These are phyloP conservation scores for Gopherus evgoodei DNA, from an alignment of 2,113 vertebrate genomes.

Conservation along the genomic window DNA sequence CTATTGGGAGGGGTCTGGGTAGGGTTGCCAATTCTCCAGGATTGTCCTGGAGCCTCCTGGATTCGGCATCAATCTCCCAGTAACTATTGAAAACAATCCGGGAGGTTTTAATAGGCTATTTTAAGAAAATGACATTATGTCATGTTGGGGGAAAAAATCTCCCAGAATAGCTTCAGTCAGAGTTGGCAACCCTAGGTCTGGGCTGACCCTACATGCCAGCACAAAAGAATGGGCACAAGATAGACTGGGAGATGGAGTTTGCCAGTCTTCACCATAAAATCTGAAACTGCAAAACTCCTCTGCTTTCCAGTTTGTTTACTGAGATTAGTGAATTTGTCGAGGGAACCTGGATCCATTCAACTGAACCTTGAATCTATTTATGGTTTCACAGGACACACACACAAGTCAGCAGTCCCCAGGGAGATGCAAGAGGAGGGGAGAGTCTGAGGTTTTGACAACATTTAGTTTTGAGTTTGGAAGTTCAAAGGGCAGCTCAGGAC, in stretches of 20 bases:
- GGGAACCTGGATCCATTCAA: background rate
- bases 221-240: background rate
- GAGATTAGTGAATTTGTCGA: background rate
- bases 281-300: background rate
- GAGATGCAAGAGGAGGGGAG: background rate
- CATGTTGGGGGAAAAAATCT: too few relatives aligned
- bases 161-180: too few relatives aligned
- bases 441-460: background rate
- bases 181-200: too few relatives aligned
- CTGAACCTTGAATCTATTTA: background rate
- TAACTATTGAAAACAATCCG: too few relatives aligned
- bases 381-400: background rate
- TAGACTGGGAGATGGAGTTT: background rate
- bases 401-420: background rate
- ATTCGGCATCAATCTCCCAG: too few relatives aligned
- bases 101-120: too few relatives aligned
- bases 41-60: too few relatives aligned
- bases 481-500: background rate
- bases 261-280: background rate
- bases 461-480: background rate
- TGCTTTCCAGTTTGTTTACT: background rate
- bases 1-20: background rate
- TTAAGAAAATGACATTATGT: too few relatives aligned
- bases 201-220: too few relatives aligned
- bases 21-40: too few relatives aligned